Evolutionary conservation across 2,888 invertebrate species (phyloP), one percentile per base, ranked within the genome.

Genomic region (Leistus spinibarbis): DNA sequence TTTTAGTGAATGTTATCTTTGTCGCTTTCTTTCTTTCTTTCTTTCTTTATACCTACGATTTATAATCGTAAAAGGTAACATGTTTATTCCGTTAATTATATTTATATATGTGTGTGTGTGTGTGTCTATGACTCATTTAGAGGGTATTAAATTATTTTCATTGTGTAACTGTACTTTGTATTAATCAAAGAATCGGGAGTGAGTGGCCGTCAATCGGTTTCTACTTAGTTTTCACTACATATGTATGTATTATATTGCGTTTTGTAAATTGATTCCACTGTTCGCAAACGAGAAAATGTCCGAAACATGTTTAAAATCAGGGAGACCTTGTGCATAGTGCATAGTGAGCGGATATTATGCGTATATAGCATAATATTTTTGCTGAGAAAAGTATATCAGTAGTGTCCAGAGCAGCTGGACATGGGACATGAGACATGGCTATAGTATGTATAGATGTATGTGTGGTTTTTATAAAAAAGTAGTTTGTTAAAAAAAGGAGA

Each of bases 21-120:
- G 56, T 56, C 56, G 16, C 56, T 56, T 19, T 56, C 56, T 56
- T 10, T 53, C 53, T 53, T 10, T 53, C 53, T 53, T 53, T 53
- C 24, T 69, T 60, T 62, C 23, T 57, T 57, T 17, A 62, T 24
- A 53, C 57, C 20, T 24, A 22, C 24, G 68, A 68, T 68, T 68
- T 57, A 57, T 57, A 68, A 68, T 68, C 68, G 68, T 68, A 68
- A 68, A 68, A 68, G 68, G 27, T 68, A 68, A 68, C 57, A 23
- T 60, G 57, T 69, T 54, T 67, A 54, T 20, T 57, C 62, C 62
- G 60, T 69, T 69, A 69, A 60, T 60, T 62, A 63, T 16, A 63
- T n/a, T 62, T 17, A 19, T 17, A 62, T 54, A 7, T 67, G 67
- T 69, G 16, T 54, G 60, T 60, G 19, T 54, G 56, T 60, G 62